Conservation (phyloP, 2,888 invertebrate genomes). For the Sialis fuliginosa region DNA sequence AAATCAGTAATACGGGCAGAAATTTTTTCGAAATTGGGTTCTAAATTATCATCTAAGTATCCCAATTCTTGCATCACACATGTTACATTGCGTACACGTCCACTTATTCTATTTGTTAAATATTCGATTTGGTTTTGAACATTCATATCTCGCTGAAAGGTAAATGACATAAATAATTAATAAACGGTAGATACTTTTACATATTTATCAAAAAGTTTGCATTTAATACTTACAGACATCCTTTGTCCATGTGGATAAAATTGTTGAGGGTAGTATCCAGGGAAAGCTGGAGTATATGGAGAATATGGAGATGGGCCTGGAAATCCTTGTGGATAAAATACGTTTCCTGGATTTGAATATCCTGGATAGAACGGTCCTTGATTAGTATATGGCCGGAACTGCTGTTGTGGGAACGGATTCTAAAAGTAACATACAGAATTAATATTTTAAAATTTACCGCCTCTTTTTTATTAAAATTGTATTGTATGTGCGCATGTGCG, state of each 20-base stretch:
- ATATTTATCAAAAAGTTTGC: background rate
- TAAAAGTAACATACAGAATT: no score
- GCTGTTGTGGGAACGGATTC: slow-evolving; percentile 15
- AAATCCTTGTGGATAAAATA: slow-evolving; percentile 22
- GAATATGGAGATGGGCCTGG: slow-evolving; percentile 22
- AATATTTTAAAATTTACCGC: no score
- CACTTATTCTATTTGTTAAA: slow-evolving; percentile 31
- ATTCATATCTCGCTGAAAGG: slow-evolving; percentile 37
- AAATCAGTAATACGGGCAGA: slow-evolving; percentile 39
- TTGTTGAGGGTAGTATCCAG: slow-evolving; percentile 23
- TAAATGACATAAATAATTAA: background rate
- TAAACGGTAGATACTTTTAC: background rate
- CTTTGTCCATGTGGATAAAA: slow-evolving; percentile 24
- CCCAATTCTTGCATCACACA: slow-evolving; percentile 57
- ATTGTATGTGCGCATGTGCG: background rate
- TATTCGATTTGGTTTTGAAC: slow-evolving; percentile 40
- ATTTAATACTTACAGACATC: slow-evolving; percentile 32
- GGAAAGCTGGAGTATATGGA: slow-evolving; percentile 23
- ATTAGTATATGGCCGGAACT: slow-evolving; percentile 30
- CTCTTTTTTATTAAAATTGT: no score
- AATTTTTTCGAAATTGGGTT: slow-evolving; percentile 47
- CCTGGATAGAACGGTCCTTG: slow-evolving; percentile 31
- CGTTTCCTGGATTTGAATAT: slow-evolving; percentile 24
- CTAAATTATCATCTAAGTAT: slow-evolving; percentile 44
- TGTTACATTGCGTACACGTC: slow-evolving; percentile 40